Base-by-base conservation (phyloP, 1,140 invertebrate genomes). In the Ectropis grisescens region DNA sequence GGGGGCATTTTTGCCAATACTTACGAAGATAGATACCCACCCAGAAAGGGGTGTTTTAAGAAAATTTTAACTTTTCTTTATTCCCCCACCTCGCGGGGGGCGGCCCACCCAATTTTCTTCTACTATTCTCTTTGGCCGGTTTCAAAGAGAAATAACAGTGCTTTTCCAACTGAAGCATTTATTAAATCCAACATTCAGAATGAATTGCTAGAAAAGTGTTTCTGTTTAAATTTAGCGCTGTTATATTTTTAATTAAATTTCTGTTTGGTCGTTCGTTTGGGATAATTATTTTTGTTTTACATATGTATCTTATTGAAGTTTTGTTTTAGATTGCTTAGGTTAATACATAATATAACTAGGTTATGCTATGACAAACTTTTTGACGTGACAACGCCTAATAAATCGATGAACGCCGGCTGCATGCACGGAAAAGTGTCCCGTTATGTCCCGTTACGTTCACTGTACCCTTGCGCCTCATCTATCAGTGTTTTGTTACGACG, bases 51-150 rank as follows among this genome's bases (percentile, higher is more conserved):
- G 50, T 51, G 50, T 51, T 64, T 72, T 67, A 72, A 75, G 70
- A 72, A 78, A 78, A 78, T 71, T 78, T 78, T 75, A 75, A 78
- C 65, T 75, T 78, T 78, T 78, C 70, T 75, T 78, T 71, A 74
- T 71, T 71, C 70, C 14, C 11, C 36, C 31, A 25, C 39, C 41
- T 29, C 31, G 12, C 2, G 56, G n/a, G n/a, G n/a, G n/a, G n/a
- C n/a, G 58, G 53, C 19, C 52, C 42, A 26, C 38, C 56, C 58
- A 70, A 67, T 70, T 70, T 70, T 70, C 66, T 70, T 59, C 50
- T 57, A 56, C 36, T 56, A 70, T 75, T 75, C 70, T 71, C 65
- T 75, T 60, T 66, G 61, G 65, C 60, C 59, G 58, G 47, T 64
- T 53, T 68, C 61, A 68, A 70, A 66, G 58, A 58, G 57, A 68